phyloP scores from a whole-genome alignment of 2,797 vertebrate genomes.

The Acomys russatus region DNA sequence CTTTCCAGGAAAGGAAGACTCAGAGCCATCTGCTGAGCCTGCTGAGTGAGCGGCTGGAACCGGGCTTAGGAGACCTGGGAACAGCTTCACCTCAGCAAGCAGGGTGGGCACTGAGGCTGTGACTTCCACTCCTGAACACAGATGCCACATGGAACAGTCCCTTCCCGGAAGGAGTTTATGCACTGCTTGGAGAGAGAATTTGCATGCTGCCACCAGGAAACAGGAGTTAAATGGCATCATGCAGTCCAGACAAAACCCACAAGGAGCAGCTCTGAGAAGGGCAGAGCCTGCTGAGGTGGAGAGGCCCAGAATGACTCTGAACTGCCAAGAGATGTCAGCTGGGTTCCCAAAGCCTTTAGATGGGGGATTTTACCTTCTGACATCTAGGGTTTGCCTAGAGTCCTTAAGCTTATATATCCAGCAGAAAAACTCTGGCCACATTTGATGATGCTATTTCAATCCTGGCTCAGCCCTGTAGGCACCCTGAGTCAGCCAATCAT shows the following conservation, averaged over 20 bases:
- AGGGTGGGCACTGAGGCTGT: background rate
- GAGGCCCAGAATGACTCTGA: background rate
- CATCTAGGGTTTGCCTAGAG: background rate
- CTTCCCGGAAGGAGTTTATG: background rate
- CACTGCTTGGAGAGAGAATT: conserved; percentile 28
- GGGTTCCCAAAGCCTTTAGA: background rate
- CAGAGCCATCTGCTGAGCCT: background rate
- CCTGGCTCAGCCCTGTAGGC: background rate
- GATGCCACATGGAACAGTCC: background rate
- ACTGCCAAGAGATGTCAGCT: background rate
- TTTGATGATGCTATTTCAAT: background rate
- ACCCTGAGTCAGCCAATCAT: background rate
- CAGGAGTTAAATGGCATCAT: background rate
- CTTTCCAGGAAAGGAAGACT: background rate
- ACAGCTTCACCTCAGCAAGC: background rate
- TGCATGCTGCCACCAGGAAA: background rate
- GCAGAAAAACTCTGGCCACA: background rate
- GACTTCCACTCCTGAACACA: background rate
- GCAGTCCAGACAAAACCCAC: background rate
- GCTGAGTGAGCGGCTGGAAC: background rate
- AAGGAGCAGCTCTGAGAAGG: background rate
- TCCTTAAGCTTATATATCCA: background rate
- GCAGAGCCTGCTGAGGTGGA: background rate
- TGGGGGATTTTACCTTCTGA: background rate
- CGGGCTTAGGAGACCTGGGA: background rate